phyloP scores from a whole-genome alignment of 2,797 vertebrate genomes.

The Pitangus sulphuratus region DNA sequence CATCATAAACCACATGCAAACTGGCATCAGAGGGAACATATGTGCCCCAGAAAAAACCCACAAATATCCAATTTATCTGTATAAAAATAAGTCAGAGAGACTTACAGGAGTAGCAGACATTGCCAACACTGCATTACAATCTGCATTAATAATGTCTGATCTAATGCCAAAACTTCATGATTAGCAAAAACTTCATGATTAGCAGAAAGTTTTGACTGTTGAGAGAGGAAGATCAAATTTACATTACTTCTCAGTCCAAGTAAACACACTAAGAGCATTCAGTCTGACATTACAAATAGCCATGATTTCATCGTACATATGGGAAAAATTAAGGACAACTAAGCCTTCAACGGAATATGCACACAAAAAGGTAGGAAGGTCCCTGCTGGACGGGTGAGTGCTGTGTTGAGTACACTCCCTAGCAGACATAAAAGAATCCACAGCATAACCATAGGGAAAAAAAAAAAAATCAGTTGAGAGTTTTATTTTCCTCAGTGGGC shows the following conservation, averaged over 20 bases:
- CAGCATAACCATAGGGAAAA: background rate
- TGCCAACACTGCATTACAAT: background rate
- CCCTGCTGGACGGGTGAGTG: background rate
- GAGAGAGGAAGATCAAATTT: background rate
- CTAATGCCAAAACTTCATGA: background rate
- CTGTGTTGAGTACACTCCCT: background rate
- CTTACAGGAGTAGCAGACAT: background rate
- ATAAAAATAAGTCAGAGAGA: background rate
- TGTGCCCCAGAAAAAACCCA: constrained; percentile 10
- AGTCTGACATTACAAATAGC: background rate
- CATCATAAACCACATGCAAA: background rate
- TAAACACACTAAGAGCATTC: background rate
- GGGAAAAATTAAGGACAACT: background rate
- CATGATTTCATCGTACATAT: background rate
- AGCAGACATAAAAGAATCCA: background rate
- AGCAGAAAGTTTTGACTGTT: background rate
- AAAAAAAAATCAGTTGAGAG: background rate
- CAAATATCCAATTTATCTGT: background rate
- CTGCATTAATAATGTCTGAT: background rate
- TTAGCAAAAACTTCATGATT: background rate
- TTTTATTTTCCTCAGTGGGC: background rate
- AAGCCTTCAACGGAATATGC: background rate
- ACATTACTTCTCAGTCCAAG: background rate
- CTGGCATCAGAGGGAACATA: background rate
- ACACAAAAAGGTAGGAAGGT: background rate